These are phyloP conservation scores for Gymnogyps californianus DNA, from an alignment of 2,113 vertebrate genomes.

Conservation along the genomic window DNA sequence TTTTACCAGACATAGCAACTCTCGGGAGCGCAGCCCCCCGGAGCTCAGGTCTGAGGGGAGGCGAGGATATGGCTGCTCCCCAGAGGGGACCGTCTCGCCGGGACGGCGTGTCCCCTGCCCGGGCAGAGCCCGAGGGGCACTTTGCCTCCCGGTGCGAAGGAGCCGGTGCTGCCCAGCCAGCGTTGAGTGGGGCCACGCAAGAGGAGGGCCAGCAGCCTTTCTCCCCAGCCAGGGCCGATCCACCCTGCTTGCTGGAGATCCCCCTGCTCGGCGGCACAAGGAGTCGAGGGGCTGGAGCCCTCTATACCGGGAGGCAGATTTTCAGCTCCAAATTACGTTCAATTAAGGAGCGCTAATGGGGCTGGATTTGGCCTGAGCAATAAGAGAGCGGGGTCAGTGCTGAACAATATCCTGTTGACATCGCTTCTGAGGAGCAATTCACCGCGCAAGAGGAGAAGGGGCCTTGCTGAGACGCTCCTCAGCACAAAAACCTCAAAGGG, in stretches of 20 bases:
- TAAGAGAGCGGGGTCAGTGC: constrained; percentile 69
- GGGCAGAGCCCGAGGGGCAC: constrained; percentile 60
- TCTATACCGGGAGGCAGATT: constrained; percentile 47
- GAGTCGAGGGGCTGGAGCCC: constrained; percentile 53
- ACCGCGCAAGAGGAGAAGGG: neutral
- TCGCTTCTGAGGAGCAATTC: constrained; percentile 61
- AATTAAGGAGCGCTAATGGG: constrained; percentile 78
- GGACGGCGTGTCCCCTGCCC: constrained; percentile 60
- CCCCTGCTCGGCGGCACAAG: neutral
- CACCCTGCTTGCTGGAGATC: neutral
- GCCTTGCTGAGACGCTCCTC: neutral
- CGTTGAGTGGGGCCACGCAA: constrained; percentile 62
- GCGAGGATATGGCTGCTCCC: constrained; percentile 67
- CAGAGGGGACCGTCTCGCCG: constrained; percentile 66
- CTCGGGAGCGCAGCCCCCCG: constrained; percentile 66
- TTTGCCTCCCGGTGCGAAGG: constrained; percentile 46
- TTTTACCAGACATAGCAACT: constrained; percentile 77
- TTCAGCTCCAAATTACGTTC: constrained; percentile 75
- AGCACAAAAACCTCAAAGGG: neutral
- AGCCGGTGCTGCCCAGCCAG: constrained; percentile 54
- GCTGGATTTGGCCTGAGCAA: constrained; percentile 74
- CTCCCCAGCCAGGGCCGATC: neutral
- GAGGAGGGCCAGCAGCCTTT: constrained; percentile 58
- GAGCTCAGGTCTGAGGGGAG: constrained; percentile 70
- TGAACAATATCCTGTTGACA: constrained; percentile 69